A percentile compares a stretch with the other conserved stretches of the same genome.
Conservation (phyloP, 2,797 vertebrate genomes). For the Pteronotus mesoamericanus region DNA sequence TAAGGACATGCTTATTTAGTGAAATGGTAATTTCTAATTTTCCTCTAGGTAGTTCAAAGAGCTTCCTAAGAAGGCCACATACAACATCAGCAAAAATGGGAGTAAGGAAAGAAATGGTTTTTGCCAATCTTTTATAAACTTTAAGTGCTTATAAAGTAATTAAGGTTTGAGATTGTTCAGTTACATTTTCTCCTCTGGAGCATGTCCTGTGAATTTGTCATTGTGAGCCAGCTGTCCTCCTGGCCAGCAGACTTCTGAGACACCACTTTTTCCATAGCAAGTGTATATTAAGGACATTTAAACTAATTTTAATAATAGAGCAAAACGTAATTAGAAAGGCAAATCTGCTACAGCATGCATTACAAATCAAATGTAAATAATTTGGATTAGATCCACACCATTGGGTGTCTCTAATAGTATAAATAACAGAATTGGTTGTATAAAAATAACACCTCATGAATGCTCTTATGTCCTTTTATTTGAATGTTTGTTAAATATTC, state of each 20-base stretch:
- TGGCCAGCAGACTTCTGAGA: neutral
- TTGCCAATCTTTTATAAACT: neutral
- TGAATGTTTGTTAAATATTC: constrained; percentile 46
- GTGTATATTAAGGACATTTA: neutral
- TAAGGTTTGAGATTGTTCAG: neutral
- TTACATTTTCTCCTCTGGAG: neutral
- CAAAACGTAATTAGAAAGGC: constrained; percentile 42
- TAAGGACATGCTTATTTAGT: neutral
- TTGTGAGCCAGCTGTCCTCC: neutral
- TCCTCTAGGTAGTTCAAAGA: neutral
- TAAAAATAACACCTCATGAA: constrained; percentile 44
- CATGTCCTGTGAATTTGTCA: neutral
- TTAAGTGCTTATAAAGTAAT: neutral
- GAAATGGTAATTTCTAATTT: neutral
- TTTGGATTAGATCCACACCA: constrained; percentile 38
- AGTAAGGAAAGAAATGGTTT: neutral
- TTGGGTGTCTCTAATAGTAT: constrained; percentile 16
- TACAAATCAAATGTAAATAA: constrained; percentile 48
- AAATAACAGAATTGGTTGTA: constrained; percentile 32
- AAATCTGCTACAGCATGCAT: neutral
- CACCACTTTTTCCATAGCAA: neutral
- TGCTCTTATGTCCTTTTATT: constrained; percentile 26
- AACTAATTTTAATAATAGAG: constrained; percentile 44
- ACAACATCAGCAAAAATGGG: neutral
- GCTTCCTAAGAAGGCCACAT: neutral